These are phyloP conservation scores for Zele albiditarsus DNA, from an alignment of 2,888 invertebrate genomes.

Conservation along the genomic window DNA sequence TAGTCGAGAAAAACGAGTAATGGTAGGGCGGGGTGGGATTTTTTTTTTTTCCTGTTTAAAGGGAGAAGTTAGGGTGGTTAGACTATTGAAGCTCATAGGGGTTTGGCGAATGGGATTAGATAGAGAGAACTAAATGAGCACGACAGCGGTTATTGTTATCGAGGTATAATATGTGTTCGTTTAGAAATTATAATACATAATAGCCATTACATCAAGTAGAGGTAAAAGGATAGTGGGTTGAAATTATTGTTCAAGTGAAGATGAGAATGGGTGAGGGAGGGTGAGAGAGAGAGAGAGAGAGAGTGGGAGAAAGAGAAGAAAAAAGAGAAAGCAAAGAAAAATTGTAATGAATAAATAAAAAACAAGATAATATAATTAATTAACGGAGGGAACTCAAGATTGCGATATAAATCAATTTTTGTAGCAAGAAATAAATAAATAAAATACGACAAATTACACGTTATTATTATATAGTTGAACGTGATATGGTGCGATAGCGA, in stretches of 20 bases:
- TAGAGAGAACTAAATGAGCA: conserved; percentile 45
- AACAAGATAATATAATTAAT: conserved; percentile 38
- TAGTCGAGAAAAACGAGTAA: not conserved
- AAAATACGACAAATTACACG: conserved; percentile 27
- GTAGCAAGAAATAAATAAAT: conserved; percentile 41
- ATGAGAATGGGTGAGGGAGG: not conserved
- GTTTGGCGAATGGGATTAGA: conserved; percentile 30
- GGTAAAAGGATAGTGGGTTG: conserved; percentile 29
- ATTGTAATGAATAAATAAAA: conserved; percentile 28
- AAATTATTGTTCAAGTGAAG: not conserved
- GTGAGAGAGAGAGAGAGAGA: not conserved
- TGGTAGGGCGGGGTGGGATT: conserved; percentile 46
- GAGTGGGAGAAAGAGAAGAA: conserved; percentile 4
- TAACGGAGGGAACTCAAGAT: conserved; percentile 47
- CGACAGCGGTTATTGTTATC: conserved; percentile 62
- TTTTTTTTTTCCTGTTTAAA: conserved; percentile 48
- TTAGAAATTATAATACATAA: conserved; percentile 68
- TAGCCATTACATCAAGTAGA: conserved; percentile 63
- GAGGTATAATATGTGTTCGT: conserved; percentile 71
- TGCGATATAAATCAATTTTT: conserved; percentile 52
- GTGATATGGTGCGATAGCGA: conserved; percentile 42
- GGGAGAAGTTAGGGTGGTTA: conserved; percentile 16
- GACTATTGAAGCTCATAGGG: conserved; percentile 21
- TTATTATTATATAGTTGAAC: conserved; percentile 49
- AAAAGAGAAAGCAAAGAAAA: conserved; percentile 19